These are phyloP conservation scores for Rhamnusium bicolor DNA, from an alignment of 2,888 invertebrate genomes.

Conservation along the genomic window DNA sequence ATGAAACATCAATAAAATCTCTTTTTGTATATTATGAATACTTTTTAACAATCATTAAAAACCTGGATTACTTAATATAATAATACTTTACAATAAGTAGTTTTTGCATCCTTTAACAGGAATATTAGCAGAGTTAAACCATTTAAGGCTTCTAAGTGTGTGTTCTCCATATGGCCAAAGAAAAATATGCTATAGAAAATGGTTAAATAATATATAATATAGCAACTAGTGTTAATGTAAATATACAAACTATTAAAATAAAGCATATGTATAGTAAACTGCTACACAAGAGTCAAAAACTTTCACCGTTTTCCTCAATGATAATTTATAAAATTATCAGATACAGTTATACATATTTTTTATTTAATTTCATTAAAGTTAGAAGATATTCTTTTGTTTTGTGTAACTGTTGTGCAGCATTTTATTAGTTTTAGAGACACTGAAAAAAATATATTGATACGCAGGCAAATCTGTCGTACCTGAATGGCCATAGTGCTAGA, in stretches of 20 bases:
- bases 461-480: conserved; percentile 64
- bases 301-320: not conserved
- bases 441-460: conserved; percentile 35
- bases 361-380: too few relatives aligned
- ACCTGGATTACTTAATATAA: too few relatives aligned
- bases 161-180: conserved; percentile 16
- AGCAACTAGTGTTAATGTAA: conserved; percentile 27
- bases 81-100: not conserved
- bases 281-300: conserved; percentile 20
- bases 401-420: conserved; percentile 32
- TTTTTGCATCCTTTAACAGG: not conserved
- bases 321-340: not conserved
- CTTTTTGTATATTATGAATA: too few relatives aligned
- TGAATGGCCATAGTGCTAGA: conserved; percentile 69
- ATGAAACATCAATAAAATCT: not conserved
- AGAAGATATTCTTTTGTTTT: not conserved
- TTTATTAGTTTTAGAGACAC: conserved; percentile 11
- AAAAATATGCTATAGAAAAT: conserved; percentile 22
- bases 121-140: conserved; percentile 3
- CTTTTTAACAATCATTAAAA: too few relatives aligned
- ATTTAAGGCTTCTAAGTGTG: not conserved
- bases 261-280: conserved; percentile 24
- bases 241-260: conserved; percentile 17
- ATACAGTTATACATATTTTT: too few relatives aligned
- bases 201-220: conserved; percentile 24